Evolutionary conservation across 1,140 invertebrate genomes (phyloP).

Genomic region (Gryon sp.): DNA sequence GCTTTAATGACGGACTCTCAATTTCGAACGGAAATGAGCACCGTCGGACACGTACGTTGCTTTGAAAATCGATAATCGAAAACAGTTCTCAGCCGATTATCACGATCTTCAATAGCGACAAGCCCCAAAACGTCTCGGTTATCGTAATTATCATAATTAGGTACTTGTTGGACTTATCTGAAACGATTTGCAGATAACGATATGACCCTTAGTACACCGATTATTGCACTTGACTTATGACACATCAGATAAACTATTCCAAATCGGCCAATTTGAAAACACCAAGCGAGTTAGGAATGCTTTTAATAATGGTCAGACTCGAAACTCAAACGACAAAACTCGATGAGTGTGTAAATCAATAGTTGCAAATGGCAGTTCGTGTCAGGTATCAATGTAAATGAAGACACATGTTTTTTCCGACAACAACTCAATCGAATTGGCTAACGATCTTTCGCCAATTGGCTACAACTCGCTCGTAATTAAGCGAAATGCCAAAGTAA

Average conservation of each 20-base stretch:
- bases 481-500: conserved; percentile 69
- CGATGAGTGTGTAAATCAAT: conserved; percentile 21
- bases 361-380: conserved; percentile 6
- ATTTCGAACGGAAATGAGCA: conserved; percentile 43
- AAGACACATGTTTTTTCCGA: conserved; percentile 43
- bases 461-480: conserved; percentile 65
- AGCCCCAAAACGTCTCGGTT: conserved; percentile 6
- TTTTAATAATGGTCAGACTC: no score
- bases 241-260: conserved; percentile 6
- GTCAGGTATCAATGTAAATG: conserved; percentile 32
- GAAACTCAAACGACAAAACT: no score
- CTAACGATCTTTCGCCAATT: conserved; percentile 67
- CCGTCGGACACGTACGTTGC: conserved; percentile 31
- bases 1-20: conserved; percentile 61
- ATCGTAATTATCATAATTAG: conserved; percentile 57
- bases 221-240: conserved; percentile 4
- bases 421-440: conserved; percentile 22
- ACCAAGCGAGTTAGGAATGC: no score
- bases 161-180: conserved; percentile 49
- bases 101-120: conserved; percentile 31
- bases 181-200: conserved; percentile 11
- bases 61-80: conserved; percentile 43
- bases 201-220: not conserved
- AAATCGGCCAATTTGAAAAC: no score
- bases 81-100: conserved; percentile 34